Evolutionary conservation across 2,797 vertebrate genomes (phyloP).

Genomic region (Anguilla marmorata): DNA sequence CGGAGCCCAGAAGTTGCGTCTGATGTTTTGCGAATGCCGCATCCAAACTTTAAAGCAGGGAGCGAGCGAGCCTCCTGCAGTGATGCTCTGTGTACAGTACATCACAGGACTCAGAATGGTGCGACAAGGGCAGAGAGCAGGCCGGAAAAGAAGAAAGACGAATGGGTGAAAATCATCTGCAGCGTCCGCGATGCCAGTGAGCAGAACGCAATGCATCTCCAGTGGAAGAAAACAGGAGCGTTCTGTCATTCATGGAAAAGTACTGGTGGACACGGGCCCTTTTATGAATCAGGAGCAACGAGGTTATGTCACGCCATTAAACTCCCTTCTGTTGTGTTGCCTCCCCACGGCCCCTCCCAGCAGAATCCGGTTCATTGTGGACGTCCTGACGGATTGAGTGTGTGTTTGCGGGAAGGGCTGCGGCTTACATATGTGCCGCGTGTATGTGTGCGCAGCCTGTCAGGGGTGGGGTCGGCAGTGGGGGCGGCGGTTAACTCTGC

Average conservation of each 20-base stretch:
- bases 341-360: neutral
- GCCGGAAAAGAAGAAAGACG: neutral
- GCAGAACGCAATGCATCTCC: neutral
- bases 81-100: neutral
- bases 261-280: neutral
- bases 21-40: neutral
- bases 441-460: neutral
- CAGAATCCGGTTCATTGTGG: neutral
- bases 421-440: neutral
- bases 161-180: neutral
- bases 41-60: neutral
- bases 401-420: neutral
- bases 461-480: neutral
- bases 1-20: neutral
- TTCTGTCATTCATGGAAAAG: conserved; percentile 7
- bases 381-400: neutral
- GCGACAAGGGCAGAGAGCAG: neutral
- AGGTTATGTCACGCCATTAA: neutral
- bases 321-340: neutral
- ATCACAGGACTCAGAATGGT: neutral
- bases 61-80: neutral
- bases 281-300: neutral
- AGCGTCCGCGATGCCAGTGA: neutral
- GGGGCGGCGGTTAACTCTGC: neutral
- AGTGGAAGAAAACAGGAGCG: neutral